These are phyloP conservation scores for Strigops habroptila DNA, from an alignment of 2,113 vertebrate species.

Conservation along the genomic window DNA sequence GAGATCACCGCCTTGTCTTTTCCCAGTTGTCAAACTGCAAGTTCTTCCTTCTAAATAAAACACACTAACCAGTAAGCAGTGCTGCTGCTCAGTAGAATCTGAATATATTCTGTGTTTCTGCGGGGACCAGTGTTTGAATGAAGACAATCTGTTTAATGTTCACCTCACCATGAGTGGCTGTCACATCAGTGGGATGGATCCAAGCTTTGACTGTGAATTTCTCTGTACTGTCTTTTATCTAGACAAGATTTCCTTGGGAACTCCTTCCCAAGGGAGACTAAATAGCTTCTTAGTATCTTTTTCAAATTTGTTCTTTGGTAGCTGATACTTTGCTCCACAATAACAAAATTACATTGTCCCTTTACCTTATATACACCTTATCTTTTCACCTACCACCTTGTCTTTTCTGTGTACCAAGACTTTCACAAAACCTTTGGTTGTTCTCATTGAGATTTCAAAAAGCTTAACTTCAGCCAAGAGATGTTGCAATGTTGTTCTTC, in stretches of 20 bases:
- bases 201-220: conserved; percentile 25
- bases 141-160: conserved; percentile 54
- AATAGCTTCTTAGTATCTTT: not conserved
- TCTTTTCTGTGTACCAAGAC: not conserved
- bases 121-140: not conserved
- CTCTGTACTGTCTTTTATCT: not conserved
- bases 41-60: conserved; percentile 36
- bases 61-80: not conserved
- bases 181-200: conserved; percentile 28
- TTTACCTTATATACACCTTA: not conserved
- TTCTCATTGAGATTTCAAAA: not conserved
- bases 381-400: not conserved
- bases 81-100: not conserved
- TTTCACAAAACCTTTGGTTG: not conserved
- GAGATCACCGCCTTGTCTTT: not conserved
- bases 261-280: not conserved
- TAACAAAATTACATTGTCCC: not conserved
- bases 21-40: conserved; percentile 29
- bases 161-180: not conserved
- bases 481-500: not conserved
- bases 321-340: not conserved
- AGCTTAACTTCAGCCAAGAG: not conserved
- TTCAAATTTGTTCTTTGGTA: not conserved
- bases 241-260: not conserved
- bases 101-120: conserved; percentile 24